Conservation (phyloP, 2,113 vertebrate species). For the Archocentrus centrarchus region DNA sequence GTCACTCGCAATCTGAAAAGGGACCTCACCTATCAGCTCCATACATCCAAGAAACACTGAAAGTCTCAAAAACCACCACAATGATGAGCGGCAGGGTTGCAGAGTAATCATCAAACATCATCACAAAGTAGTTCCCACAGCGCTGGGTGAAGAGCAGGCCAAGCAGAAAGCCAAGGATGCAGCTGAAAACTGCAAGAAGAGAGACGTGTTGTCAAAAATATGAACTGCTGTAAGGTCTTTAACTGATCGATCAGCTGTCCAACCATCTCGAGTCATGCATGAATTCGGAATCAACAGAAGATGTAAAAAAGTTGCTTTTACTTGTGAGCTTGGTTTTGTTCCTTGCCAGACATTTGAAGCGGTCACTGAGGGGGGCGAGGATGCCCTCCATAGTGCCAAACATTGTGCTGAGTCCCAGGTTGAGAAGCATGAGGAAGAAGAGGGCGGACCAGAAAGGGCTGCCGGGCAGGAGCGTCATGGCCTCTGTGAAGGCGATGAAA, state of each 20-base stretch:
- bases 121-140: constrained; percentile 86
- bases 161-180: constrained; percentile 78
- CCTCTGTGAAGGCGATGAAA: constrained; percentile 85
- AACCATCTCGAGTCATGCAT: fast-evolving
- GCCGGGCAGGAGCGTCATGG: constrained; percentile 82
- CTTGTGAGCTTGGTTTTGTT: constrained; percentile 82
- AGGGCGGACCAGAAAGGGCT: constrained; percentile 86
- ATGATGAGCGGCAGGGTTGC: constrained; percentile 83
- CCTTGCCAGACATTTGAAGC: constrained; percentile 78
- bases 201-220: background rate
- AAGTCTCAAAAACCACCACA: constrained; percentile 83
- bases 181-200: constrained; percentile 76
- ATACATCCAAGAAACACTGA: constrained; percentile 86
- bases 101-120: constrained; percentile 87
- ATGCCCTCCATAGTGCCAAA: constrained; percentile 86
- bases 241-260: background rate
- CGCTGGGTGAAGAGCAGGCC: constrained; percentile 84
- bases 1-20: background rate
- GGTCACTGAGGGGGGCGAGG: constrained; percentile 84
- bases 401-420: constrained; percentile 82
- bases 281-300: background rate
- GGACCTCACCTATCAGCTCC: constrained; percentile 85
- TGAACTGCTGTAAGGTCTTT: background rate
- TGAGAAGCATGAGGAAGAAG: constrained; percentile 87
- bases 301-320: constrained; percentile 36